A percentile compares a stretch with the other conserved stretches of the same genome.
Conservation (phyloP, 1,140 invertebrate species). For the Samia ricini region DNA sequence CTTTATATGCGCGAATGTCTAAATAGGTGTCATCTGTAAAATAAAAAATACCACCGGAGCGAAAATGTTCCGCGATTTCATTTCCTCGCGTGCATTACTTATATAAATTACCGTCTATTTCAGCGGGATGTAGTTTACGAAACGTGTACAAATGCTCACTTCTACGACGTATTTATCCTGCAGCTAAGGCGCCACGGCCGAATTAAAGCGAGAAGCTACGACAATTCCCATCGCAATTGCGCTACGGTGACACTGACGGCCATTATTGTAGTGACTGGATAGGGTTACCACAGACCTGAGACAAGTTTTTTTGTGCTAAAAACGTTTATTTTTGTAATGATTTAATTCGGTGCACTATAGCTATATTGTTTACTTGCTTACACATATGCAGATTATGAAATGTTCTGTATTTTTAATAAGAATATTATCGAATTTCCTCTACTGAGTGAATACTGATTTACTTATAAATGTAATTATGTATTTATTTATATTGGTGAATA, state of each 20-base stretch:
- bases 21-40: background rate
- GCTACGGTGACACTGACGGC: slow-evolving; percentile 17
- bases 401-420: no score
- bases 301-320: background rate
- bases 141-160: background rate
- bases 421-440: no score
- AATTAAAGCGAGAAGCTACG: slow-evolving; percentile 10
- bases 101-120: slow-evolving; percentile 4
- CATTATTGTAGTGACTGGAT: background rate
- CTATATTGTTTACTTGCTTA: no score
- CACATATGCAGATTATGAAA: no score
- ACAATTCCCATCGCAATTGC: slow-evolving; percentile 11
- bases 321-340: background rate
- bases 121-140: slow-evolving; percentile 7
- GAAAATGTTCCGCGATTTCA: background rate
- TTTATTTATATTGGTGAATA: no score
- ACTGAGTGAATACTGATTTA: no score
- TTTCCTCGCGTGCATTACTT: background rate
- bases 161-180: slow-evolving; percentile 9
- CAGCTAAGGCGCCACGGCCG: slow-evolving; percentile 5
- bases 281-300: background rate
- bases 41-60: background rate
- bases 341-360: no score
- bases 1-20: background rate
- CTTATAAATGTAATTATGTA: no score